Evolutionary conservation across 2,113 vertebrate genomes (phyloP), one percentile per base, ranked within the genome.

Genomic region (Brevimyrus niger): DNA sequence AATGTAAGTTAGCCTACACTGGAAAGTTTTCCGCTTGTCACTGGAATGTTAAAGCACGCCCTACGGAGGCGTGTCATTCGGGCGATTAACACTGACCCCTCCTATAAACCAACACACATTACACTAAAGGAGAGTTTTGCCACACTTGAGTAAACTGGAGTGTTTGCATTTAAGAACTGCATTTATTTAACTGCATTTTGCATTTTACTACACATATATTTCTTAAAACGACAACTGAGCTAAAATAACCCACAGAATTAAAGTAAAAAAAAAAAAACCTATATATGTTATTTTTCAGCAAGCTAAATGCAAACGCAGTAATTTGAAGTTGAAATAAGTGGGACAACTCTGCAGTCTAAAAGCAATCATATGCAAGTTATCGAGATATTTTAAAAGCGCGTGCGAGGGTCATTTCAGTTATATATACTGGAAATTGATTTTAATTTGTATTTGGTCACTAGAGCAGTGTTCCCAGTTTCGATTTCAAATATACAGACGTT

Each of bases 31-130:
- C 93, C 91, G 92, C 93, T 93, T 94, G 92, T 87, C 86, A 87
- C 35, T 53, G 89, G 58, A 87, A 73, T 38, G 46, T 42, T 27
- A 89, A 93, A 91, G 93, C 31, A 95, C 95, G 94, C 94, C 95
- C 94, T 91, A 91, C 91, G 42, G 92, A 93, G 95, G 95, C 94
- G 95, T 94, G 94, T 93, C 94, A 17, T 88, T 1, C 9, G 11
- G 9, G 23, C 38, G n/a, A 76, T 88, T 55, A 65, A 46, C 88
- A 88, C 35, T n/a, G 85, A 42, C 61, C 55, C 46, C 94, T 94
- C 92, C 89, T 76, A 93, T 92, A 94, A 94, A 92, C 91, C 92
- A 91, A 95, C 94, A 94, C 93, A 92, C 93, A 65, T 87, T 1
- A 88, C 13, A 80, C 1, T n/a, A 3, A 17, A 27, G 27, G 4